A percentile compares a stretch with the other conserved stretches of the same genome.
Evolutionary conservation across 2,797 vertebrate genomes (phyloP).

Genomic region (Artibeus jamaicensis): DNA sequence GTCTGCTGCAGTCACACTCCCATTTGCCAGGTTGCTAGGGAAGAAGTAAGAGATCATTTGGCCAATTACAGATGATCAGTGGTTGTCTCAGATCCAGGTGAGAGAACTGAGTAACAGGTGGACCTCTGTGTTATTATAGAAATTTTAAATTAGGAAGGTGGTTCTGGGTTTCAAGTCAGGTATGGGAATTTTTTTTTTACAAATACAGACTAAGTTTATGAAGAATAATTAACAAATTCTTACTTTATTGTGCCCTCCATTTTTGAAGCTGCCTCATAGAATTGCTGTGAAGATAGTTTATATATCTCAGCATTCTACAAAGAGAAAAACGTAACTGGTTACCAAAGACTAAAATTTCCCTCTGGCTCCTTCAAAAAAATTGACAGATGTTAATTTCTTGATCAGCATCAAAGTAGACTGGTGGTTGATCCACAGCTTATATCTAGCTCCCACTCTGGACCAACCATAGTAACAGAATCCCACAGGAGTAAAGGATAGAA

Average conservation of each 20-base stretch:
- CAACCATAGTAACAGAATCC: background rate
- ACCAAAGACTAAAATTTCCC: background rate
- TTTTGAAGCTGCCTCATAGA: constrained; percentile 88
- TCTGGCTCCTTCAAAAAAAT: background rate
- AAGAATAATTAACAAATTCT: constrained; percentile 75
- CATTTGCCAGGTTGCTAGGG: background rate
- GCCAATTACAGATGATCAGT: background rate
- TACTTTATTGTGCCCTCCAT: constrained; percentile 90
- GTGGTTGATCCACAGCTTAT: background rate
- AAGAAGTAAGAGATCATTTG: background rate
- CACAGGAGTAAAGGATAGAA: background rate
- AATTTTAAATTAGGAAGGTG: constrained; percentile 32
- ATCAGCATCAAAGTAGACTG: background rate
- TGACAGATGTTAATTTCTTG: background rate
- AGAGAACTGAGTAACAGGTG: constrained; percentile 16
- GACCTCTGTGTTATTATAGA: background rate
- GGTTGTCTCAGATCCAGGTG: background rate
- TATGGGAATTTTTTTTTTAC: background rate
- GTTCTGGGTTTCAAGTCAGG: background rate
- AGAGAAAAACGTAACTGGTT: constrained; percentile 64
- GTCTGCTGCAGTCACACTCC: background rate
- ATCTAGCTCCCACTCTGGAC: background rate
- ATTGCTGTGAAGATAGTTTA: constrained; percentile 89
- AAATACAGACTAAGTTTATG: constrained; percentile 31
- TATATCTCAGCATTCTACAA: constrained; percentile 92